Percentiles rank a stretch among this genome's conserved stretches.
These are phyloP conservation scores for Cervus canadensis DNA, from an alignment of 2,113 vertebrate genomes.

Conservation along the genomic window DNA sequence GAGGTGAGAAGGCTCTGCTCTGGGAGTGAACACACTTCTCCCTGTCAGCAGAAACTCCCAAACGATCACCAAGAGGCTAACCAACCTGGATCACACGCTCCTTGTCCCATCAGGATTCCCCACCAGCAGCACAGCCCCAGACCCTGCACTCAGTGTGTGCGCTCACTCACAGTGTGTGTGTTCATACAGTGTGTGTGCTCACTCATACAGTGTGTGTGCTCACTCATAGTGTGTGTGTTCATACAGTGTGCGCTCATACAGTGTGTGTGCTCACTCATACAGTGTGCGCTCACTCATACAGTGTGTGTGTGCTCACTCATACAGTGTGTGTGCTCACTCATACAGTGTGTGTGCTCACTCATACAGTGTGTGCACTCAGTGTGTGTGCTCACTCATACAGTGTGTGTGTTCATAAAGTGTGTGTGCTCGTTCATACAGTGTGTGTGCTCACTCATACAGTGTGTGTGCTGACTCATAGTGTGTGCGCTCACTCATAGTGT, in stretches of 20 bases:
- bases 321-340: too few species aligned
- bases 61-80: not conserved
- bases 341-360: too few species aligned
- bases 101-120: not conserved
- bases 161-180: not conserved
- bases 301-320: too few species aligned
- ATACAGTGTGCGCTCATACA: too few species aligned
- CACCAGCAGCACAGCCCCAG: not conserved
- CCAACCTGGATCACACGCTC: not conserved
- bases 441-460: too few species aligned
- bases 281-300: not conserved
- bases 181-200: not conserved
- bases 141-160: not conserved
- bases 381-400: too few species aligned
- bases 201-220: not conserved
- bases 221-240: too few species aligned
- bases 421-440: too few species aligned
- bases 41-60: not conserved
- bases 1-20: not conserved
- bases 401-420: too few species aligned
- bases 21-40: not conserved
- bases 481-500: not conserved
- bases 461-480: not conserved
- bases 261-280: too few species aligned
- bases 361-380: too few species aligned